A percentile compares a stretch with the other conserved stretches of the same genome.
phyloP scores from a whole-genome alignment of 2,113 vertebrate species.

The Rhegmatorhina hoffmannsi region DNA sequence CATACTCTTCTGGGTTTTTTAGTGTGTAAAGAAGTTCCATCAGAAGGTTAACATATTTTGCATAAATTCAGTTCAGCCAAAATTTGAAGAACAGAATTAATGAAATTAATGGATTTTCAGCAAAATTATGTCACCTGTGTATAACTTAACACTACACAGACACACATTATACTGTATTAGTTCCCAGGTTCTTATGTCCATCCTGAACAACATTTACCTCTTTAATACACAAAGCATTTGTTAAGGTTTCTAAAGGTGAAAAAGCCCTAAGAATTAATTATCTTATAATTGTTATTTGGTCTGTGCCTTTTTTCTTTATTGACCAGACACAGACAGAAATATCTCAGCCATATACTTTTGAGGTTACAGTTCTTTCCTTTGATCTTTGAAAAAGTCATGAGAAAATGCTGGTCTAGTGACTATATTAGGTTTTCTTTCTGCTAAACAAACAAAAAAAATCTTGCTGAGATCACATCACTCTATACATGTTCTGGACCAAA shows the following conservation, averaged over 20 bases:
- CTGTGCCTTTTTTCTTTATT: slow-evolving; percentile 60
- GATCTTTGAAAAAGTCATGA: slow-evolving; percentile 76
- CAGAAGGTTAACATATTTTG: not conserved
- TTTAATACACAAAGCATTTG: not conserved
- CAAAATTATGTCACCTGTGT: not conserved
- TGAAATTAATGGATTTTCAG: not conserved
- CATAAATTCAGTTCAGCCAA: not conserved
- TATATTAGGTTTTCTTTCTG: slow-evolving; percentile 67
- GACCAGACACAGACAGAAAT: slow-evolving; percentile 60
- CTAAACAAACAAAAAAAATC: slow-evolving; percentile 74
- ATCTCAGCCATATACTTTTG: slow-evolving; percentile 58
- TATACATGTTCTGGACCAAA: slow-evolving; percentile 63
- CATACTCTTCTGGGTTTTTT: not conserved
- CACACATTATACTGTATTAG: not conserved
- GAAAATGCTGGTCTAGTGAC: slow-evolving; percentile 68
- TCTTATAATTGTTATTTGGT: slow-evolving; percentile 62
- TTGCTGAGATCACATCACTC: slow-evolving; percentile 75
- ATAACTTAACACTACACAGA: not conserved
- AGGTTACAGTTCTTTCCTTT: slow-evolving; percentile 75
- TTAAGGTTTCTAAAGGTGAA: slow-evolving; percentile 29
- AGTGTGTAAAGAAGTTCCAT: not conserved
- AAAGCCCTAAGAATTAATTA: slow-evolving; percentile 45
- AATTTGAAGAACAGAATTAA: not conserved
- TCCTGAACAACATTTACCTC: not conserved
- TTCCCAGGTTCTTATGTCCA: not conserved